phyloP scores from a whole-genome alignment of 2,113 vertebrate genomes.

The Gasterosteus nipponicus region DNA sequence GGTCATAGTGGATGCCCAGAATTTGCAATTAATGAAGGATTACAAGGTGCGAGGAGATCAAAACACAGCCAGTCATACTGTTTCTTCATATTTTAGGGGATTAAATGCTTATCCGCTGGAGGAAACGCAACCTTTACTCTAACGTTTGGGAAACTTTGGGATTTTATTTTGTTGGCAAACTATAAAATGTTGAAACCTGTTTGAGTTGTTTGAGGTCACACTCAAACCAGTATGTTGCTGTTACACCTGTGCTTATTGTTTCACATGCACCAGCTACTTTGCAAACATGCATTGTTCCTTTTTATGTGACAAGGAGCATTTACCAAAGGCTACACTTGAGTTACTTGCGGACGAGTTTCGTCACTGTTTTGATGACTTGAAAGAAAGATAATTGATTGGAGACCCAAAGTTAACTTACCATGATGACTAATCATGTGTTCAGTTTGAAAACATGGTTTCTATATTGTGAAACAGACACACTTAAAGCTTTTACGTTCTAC shows the following conservation, averaged over 20 bases:
- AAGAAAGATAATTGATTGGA: too few species aligned
- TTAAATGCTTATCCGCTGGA: constrained; percentile 60
- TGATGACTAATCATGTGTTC: too few species aligned
- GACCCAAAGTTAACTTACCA: too few species aligned
- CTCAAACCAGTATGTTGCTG: not conserved
- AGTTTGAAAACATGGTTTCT: too few species aligned
- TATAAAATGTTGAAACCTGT: not conserved
- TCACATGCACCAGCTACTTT: not conserved
- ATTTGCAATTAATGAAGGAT: constrained; percentile 74
- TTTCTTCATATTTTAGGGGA: constrained; percentile 73
- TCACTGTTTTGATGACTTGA: not conserved
- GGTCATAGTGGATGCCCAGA: constrained; percentile 59
- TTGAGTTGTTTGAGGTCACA: not conserved
- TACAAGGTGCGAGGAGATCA: constrained; percentile 62
- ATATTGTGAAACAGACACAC: too few species aligned
- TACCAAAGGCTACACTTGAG: not conserved
- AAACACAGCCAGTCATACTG: constrained; percentile 53
- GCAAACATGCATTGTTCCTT: not conserved
- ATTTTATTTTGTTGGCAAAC: constrained; percentile 24
- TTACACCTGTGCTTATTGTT: not conserved
- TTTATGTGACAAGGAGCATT: not conserved
- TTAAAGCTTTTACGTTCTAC: too few species aligned
- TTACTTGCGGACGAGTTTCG: not conserved
- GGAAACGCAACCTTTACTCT: constrained; percentile 17
- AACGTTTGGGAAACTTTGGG: constrained; percentile 31